phyloP scores from a whole-genome alignment of 2,888 invertebrate species.

The Phortica magna region DNA sequence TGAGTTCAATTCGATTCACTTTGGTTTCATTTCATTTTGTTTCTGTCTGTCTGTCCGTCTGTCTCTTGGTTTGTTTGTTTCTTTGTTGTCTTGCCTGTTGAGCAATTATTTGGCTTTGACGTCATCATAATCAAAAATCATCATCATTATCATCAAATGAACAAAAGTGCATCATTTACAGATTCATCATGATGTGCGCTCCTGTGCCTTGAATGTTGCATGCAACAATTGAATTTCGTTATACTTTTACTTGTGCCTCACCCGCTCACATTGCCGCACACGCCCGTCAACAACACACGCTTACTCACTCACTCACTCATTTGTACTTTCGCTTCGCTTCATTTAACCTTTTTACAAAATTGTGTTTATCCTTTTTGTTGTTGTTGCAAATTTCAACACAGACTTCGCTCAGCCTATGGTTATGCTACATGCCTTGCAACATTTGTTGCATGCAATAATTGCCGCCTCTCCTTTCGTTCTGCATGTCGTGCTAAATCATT shows the following conservation, averaged over 20 bases:
- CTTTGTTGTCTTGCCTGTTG: conserved; percentile 48
- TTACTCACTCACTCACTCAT: background rate
- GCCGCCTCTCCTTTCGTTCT: too few species aligned
- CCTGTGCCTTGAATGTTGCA: background rate
- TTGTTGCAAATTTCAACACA: background rate
- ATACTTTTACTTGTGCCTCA: conserved; percentile 37
- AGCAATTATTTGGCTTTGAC: conserved; percentile 50
- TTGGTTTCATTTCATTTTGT: conserved; percentile 41
- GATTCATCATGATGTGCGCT: conserved; percentile 21
- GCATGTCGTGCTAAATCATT: conserved; percentile 53
- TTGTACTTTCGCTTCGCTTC: conserved; percentile 1
- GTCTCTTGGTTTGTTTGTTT: conserved; percentile 9
- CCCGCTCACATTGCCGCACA: background rate
- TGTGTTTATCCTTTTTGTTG: background rate
- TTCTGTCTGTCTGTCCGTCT: conserved; percentile 35
- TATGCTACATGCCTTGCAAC: conserved; percentile 1
- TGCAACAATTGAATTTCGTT: conserved; percentile 42
- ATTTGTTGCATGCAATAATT: conserved; percentile 9
- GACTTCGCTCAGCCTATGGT: background rate
- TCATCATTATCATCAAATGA: conserved; percentile 28
- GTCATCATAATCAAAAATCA: conserved; percentile 46
- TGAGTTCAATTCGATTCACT: conserved; percentile 41
- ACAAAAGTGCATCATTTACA: conserved; percentile 34
- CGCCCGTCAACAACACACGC: background rate
- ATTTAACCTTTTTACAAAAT: conserved; percentile 28